Evolutionary conservation across 1,140 invertebrate species (phyloP).

Genomic region (Diuraphis noxia): DNA sequence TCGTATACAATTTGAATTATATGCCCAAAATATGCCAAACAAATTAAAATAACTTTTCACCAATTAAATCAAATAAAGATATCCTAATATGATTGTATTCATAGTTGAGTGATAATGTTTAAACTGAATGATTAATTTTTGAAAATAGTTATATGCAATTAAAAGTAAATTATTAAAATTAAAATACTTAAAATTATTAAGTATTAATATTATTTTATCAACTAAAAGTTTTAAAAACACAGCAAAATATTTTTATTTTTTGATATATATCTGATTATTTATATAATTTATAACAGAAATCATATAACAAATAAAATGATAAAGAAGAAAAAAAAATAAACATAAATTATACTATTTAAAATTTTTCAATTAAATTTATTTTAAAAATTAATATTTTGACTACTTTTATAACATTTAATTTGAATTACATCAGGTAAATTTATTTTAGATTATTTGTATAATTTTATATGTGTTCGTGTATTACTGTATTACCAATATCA

Average conservation of each 20-base stretch:
- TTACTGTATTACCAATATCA: neutral
- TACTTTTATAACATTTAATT: neutral
- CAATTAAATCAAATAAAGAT: neutral
- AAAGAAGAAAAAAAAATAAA: neutral
- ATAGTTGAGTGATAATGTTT: neutral
- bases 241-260: neutral
- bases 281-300: neutral
- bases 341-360: neutral
- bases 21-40: neutral
- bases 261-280: neutral
- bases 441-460: neutral
- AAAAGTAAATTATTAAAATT: no score
- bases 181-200: no score
- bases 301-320: neutral
- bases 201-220: neutral
- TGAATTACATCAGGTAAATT: neutral
- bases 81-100: neutral
- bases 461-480: neutral
- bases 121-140: neutral
- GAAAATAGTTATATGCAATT: neutral
- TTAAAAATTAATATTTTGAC: neutral
- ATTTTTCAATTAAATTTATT: neutral
- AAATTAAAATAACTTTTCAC: neutral
- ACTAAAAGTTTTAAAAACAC: neutral
- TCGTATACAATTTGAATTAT: neutral